Evolutionary conservation across 2,888 invertebrate genomes (phyloP).

Genomic region (Heliconius ismenius): DNA sequence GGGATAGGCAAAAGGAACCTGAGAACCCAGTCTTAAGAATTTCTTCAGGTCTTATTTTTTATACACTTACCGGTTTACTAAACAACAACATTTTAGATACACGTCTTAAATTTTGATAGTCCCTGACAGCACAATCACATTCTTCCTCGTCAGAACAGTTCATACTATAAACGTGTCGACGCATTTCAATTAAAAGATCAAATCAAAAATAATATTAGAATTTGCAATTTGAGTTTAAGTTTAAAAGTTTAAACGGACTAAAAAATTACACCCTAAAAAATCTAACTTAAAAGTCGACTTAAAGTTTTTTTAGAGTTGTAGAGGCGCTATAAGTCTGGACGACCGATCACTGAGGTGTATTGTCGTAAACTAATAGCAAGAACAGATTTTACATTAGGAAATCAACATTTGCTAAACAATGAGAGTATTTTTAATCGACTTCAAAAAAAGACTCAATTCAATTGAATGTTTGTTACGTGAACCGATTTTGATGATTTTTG

Average conservation of each 20-base stretch:
- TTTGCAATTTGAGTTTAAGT: neutral
- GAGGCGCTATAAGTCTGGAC: constrained; percentile 31
- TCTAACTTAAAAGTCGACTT: neutral
- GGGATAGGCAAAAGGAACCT: no score
- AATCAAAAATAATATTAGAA: constrained; percentile 11
- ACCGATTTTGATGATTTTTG: neutral
- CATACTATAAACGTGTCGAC: constrained; percentile 55
- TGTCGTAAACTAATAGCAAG: constrained; percentile 46
- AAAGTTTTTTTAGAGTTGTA: no score
- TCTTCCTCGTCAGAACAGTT: constrained; percentile 57
- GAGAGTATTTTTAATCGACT: constrained; percentile 41
- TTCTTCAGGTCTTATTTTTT: no score
- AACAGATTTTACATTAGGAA: constrained; percentile 42
- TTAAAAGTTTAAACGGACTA: neutral
- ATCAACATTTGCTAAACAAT: constrained; percentile 47
- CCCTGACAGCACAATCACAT: constrained; percentile 50
- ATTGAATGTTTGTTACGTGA: neutral
- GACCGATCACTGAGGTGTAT: constrained; percentile 43
- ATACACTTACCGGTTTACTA: constrained; percentile 58
- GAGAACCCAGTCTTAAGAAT: no score
- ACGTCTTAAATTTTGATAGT: constrained; percentile 60
- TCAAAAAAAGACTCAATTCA: neutral
- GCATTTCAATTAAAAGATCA: constrained; percentile 54
- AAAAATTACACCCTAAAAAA: constrained; percentile 13
- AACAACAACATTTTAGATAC: constrained; percentile 66